Base-by-base conservation (phyloP, 2,797 vertebrate species). In the Sebastes kiyomatsui region DNA sequence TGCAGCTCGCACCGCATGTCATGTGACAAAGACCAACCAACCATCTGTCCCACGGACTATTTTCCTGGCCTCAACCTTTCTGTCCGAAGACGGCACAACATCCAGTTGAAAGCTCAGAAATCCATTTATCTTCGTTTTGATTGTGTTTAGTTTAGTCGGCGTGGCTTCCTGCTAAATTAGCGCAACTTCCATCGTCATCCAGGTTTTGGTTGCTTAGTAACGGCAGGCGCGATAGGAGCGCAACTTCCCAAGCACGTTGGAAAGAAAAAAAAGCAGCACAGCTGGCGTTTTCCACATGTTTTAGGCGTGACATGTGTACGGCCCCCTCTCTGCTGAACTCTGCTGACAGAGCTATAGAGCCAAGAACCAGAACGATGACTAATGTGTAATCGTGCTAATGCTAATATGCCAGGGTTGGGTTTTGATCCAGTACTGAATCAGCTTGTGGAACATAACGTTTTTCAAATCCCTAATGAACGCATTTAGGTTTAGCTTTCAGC, bases 1-100 rank as follows among this genome's bases (percentile, higher is more conserved):
- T 0, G 6, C 16, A 46, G 42, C 16, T 18, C 16, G 0, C 42
- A 46, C 42, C 7, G 3, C 42, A 42, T 16, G 14, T 42, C 38
- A 16, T 42, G 38, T 16, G 38, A 42, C 2, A 0, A 42, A 0
- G 38, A 42, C 0, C 14, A 16, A 42, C 38, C 38, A 16, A 42
- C 38, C 38, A 42, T 49, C 46, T 49, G 46, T 49, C 3, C 46
- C 3, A 49, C 46, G 1, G 46, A 49, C 46, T 9, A 20, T 20
- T 20, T 49, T 46, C 14, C 42, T 46, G 42, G 42, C 42, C 1
- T 46, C 42, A 1, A 7, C 42, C 42, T 18, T 49, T 49, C 46
- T 4, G 46, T 49, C 46, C 18, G 18, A 49, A 2, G 46, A 42
- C 38, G 6, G 38, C 46, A 20, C 46, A 49, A 49, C 46, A 49